Base-by-base conservation (phyloP, 2,797 vertebrate genomes). In the Centropyge bicolor region DNA sequence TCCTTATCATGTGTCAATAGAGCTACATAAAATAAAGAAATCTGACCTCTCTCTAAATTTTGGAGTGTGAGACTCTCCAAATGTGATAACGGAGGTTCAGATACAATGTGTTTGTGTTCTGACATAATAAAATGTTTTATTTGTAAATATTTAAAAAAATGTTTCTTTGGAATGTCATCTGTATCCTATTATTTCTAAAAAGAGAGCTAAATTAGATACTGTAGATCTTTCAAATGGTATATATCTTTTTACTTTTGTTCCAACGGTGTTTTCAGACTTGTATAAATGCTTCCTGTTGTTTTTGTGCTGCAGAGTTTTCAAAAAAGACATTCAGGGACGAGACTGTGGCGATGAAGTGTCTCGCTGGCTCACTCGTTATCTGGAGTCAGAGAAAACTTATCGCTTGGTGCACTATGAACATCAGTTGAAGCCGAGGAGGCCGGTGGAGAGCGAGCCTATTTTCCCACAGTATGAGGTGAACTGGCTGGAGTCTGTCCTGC, bases 351-450 rank as follows among this genome's bases (percentile, higher is more conserved):
- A 97, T 0, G 91, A 96, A 27, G 96, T 86, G 0, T 97, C 97
- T 10, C 73, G 70, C 38, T 99, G 98, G 98, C 86, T 99, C 70
- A 96, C 95, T 20, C 80, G 52, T 69, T 99, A 92, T 74, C 90
- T 99, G 72, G 92, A 83, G 3, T 94, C 86, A 12, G 95, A 95
- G 0, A 92, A 94, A 48, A 88, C 94, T 0, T 95, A 94, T 73
- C 96, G 95, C 51, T 71, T 99, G 86, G 97, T 99, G 88, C 96
- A 97, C 88, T 99, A 95, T 80, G 98, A 99, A 63, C 72, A 94
- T 6, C 84, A 93, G 22, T 97, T 99, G 96, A 88, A 76, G 52
- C 91, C 93, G 9, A 94, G 97, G 61, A 91, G n/a, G 3, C 56
- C 94, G 0, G 84, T 36, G 36, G 82, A 97, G 0, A 0, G 31